Percentiles rank a stretch among this genome's conserved stretches.
Evolutionary conservation across 30 jellyfish, hydroid and myxozoan species (phyloP).

Genomic region (Hydractinia echinata): DNA sequence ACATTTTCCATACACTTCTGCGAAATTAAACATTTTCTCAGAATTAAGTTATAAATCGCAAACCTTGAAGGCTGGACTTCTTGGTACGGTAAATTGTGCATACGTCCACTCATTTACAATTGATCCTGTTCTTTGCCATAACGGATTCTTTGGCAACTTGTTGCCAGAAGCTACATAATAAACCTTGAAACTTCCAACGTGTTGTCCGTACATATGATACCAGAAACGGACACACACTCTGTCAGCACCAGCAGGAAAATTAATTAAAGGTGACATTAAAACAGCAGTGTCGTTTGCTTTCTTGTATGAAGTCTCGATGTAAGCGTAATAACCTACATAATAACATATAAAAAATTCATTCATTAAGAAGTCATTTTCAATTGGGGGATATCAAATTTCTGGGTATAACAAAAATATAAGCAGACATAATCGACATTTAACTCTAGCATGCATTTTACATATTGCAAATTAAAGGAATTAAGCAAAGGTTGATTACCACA

Average conservation of each 20-base stretch:
- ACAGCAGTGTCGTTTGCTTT: slow-evolving; percentile 82
- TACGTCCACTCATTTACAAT: slow-evolving; percentile 80
- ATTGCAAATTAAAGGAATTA: too few relatives aligned
- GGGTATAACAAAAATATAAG: too few relatives aligned
- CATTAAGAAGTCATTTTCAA: too few relatives aligned
- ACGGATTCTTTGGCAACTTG: slow-evolving; percentile 59
- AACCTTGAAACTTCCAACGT: slow-evolving; percentile 77
- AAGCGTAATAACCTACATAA: slow-evolving; percentile 73
- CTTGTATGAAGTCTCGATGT: slow-evolving; percentile 83
- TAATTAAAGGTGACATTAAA: slow-evolving; percentile 60
- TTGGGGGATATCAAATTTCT: too few relatives aligned
- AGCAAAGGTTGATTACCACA: too few relatives aligned
- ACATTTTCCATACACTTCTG: too few relatives aligned
- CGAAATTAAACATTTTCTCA: too few relatives aligned
- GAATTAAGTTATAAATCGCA: background rate
- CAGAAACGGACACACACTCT: slow-evolving; percentile 81
- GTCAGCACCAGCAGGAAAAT: slow-evolving; percentile 50
- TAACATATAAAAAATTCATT: too few relatives aligned
- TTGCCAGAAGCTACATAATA: slow-evolving; percentile 35
- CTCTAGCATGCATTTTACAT: too few relatives aligned
- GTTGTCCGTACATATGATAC: slow-evolving; percentile 98
- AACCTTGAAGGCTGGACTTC: slow-evolving; percentile 75
- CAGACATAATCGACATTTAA: too few relatives aligned
- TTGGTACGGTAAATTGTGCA: slow-evolving; percentile 70
- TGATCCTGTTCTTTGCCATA: slow-evolving; percentile 80